Evolutionary conservation across 2,888 invertebrate genomes (phyloP), one percentile per base, ranked within the genome.

Genomic region (Cheilosia soror): DNA sequence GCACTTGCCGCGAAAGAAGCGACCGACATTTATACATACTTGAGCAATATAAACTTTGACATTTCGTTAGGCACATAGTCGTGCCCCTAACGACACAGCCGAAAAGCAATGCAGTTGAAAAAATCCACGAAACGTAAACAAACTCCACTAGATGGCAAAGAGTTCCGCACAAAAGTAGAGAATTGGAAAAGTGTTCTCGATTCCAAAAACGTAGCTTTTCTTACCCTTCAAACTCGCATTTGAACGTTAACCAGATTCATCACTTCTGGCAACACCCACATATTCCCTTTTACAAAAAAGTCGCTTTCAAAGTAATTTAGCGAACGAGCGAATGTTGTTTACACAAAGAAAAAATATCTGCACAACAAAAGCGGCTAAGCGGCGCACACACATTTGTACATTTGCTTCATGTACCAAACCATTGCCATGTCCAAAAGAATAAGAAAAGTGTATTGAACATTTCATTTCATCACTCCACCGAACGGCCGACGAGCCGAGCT

Each of bases 341-440:
- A 20, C 66, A 66, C 75, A 66, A 57, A 58, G 58, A 33, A n/a
- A 65, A 58, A n/a, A 44, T 1, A n/a, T 75, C 57, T 51, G 76
- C 76, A 76, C 47, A 58, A 20, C 49, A 76, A 68, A 40, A 29
- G 66, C 58, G 66, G n/a, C 40, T 66, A 60, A 51, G 51, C 51
- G 15, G 29, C 31, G 49, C 42, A 42, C 33, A 58, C 65, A 66
- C 49, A 66, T 49, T 15, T 29, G n/a, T n/a, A 5, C 13, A 51
- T 11, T 27, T 29, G 13, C 13, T 27, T 27, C 27, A 25, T 29
- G 27, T 5, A 51, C 27, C 27, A 11, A 37, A 51, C 51, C 47
- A 7, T 20, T 25, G 25, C 29, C 27, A 60, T 49, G 37, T 42
- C 47, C 29, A 58, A 37, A 37, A 60, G 25, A 62, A 51, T 27